Percentiles rank a stretch among this genome's conserved stretches.
Conservation (phyloP, 1,140 invertebrate genomes). For the Drosophila yakuba region DNA sequence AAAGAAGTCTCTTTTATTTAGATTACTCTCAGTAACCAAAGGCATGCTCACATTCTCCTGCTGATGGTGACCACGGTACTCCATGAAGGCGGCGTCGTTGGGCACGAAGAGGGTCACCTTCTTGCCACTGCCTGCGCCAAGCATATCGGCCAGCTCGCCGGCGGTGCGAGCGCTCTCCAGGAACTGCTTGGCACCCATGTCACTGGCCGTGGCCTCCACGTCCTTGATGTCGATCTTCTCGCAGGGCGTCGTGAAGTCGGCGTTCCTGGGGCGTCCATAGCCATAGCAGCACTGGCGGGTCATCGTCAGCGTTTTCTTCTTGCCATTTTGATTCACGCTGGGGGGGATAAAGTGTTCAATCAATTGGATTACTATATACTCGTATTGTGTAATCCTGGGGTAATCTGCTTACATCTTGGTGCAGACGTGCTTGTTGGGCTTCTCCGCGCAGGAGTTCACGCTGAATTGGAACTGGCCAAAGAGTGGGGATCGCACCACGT, state of each 20-base stretch:
- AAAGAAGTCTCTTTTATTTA: neutral
- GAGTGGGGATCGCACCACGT: conserved; percentile 71
- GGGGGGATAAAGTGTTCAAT: conserved; percentile 3
- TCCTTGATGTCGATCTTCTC: conserved; percentile 86
- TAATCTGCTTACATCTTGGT: conserved; percentile 85
- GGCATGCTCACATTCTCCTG: conserved; percentile 69
- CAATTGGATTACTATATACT: neutral
- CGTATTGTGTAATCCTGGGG: conserved; percentile 1
- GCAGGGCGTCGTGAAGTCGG: conserved; percentile 84
- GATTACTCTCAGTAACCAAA: neutral
- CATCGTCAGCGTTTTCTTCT: conserved; percentile 86
- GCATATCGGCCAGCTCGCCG: conserved; percentile 84
- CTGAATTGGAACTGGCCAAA: conserved; percentile 85
- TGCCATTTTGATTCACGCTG: conserved; percentile 86
- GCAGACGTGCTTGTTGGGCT: conserved; percentile 86
- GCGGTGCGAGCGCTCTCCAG: conserved; percentile 85
- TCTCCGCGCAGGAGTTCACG: conserved; percentile 86
- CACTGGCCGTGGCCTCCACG: conserved; percentile 85
- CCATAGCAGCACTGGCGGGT: conserved; percentile 88
- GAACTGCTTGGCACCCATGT: conserved; percentile 86
- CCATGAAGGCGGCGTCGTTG: conserved; percentile 86
- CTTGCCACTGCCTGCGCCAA: conserved; percentile 79
- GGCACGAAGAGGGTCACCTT: conserved; percentile 87
- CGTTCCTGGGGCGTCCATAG: conserved; percentile 85
- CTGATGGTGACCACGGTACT: conserved; percentile 78